phyloP scores from a whole-genome alignment of 2,113 vertebrate genomes.

The Saguinus imperator region DNA sequence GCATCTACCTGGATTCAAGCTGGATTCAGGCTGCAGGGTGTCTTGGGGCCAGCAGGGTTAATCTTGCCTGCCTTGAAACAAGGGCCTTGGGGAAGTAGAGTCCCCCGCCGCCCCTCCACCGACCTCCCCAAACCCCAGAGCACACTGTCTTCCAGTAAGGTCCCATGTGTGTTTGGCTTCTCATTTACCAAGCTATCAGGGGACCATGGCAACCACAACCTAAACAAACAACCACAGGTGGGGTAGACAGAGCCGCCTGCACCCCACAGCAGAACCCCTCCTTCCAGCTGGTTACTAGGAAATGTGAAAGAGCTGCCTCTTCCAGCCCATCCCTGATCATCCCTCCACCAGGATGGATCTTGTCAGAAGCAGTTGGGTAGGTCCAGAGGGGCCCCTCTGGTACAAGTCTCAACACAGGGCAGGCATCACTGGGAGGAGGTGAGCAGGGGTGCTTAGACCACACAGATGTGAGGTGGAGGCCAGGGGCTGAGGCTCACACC shows the following conservation, averaged over 20 bases:
- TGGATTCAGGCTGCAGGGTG: neutral
- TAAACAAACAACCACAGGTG: neutral
- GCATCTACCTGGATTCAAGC: neutral
- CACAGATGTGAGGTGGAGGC: neutral
- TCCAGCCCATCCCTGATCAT: neutral
- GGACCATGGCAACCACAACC: slow-evolving; percentile 13
- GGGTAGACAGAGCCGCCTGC: neutral
- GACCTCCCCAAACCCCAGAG: neutral
- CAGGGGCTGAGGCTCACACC: too few species aligned
- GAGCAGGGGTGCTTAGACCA: neutral
- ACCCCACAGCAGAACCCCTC: neutral
- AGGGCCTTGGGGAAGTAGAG: neutral
- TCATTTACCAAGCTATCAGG: slow-evolving; percentile 8
- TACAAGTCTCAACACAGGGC: neutral
- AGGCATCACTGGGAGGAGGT: neutral
- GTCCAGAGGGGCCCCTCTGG: neutral
- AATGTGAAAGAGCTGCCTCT: neutral
- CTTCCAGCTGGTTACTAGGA: neutral
- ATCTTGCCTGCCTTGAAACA: neutral
- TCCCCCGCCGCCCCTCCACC: accelerated
- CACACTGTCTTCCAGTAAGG: neutral
- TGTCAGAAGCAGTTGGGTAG: neutral
- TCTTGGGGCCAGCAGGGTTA: neutral
- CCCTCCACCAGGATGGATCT: accelerated
- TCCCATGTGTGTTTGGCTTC: neutral